Conservation (phyloP, 2,888 invertebrate species). For the Aromia moschata region DNA sequence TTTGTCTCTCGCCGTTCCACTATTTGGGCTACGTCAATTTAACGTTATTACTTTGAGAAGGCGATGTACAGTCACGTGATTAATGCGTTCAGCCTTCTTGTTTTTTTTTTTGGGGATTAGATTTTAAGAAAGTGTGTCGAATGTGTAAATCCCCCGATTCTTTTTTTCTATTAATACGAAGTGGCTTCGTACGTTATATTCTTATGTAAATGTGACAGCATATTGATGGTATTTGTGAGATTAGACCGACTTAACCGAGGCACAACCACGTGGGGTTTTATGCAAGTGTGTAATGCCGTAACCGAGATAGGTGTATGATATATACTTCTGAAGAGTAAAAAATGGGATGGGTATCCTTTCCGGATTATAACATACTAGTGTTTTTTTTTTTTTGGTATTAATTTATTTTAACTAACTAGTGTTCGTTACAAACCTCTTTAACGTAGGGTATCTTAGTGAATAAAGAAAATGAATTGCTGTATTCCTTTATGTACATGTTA, state of each 20-base stretch:
- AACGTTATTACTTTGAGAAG: constrained; percentile 2
- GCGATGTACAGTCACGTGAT: constrained; percentile 8
- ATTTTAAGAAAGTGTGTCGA: constrained; percentile 17
- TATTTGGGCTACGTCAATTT: constrained; percentile 8
- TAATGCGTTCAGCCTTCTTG: constrained; percentile 5
- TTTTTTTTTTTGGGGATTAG: constrained; percentile 16
- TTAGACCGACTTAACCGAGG: constrained; percentile 23
- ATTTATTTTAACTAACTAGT: no score
- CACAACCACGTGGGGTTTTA: constrained; percentile 11
- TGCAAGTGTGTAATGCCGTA: constrained; percentile 18
- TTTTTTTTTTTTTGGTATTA: no score
- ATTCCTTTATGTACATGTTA: no score
- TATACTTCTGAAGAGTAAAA: no score
- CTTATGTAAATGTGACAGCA: constrained; percentile 30
- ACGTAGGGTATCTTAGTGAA: no score
- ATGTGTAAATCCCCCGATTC: constrained; percentile 16
- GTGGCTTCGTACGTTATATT: constrained; percentile 12
- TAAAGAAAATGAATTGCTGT: no score
- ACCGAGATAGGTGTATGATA: background rate
- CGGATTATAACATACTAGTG: no score
- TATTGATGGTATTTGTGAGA: constrained; percentile 32
- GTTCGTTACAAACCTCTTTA: no score
- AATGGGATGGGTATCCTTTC: no score
- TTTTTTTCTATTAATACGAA: constrained; percentile 16
- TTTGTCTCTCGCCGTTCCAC: constrained; percentile 12